Evolutionary conservation across 2,888 invertebrate species (phyloP), one percentile per base, ranked within the genome.

Genomic region (Anoplius nigerrimus): DNA sequence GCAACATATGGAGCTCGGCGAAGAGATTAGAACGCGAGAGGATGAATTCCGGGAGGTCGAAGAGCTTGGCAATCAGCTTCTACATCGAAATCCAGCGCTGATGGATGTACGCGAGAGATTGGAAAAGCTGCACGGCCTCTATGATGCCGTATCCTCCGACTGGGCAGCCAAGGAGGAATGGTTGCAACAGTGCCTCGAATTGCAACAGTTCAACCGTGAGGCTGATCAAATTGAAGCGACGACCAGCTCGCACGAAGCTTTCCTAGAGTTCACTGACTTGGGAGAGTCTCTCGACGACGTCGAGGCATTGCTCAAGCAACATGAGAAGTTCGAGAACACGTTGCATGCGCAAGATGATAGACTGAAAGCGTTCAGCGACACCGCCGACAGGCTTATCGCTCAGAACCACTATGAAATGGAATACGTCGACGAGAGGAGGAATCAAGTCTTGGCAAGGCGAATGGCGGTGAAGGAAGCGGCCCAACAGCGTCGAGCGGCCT

Each of bases 171-270:
- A 98, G 85, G 94, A 97, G 64, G 93, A 94, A 55, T 94, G 95
- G 91, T 89, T 98, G 66, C 93, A 95, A 79, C 97, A 98, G 87
- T 94, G 96, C 74, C 92, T 97, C 42, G 96, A 98, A 79, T 90
- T 98, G 69, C 97, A 97, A 89, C 92, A 95, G 75, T 98, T 98
- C 90, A 97, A 97, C 89, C 93, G 97, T 46, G 99, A 99, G 89
- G 98, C 98, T 0, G 98, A 99, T 87, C 96, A 98, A 87, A 96
- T 99, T 74, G 98, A 99, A 89, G 97, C 98, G 0, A 94, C 96
- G 13, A 97, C 97, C 57, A 96, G 96, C 62, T 96, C 97, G 16
- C 98, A 99, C 86, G 95, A 97, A 87, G 97, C 97, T 0, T 98
- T 97, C 89, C 90, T 99, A 20, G 98, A 98, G 81, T 95, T 95